Evolutionary conservation across 1,140 invertebrate species (phyloP), one percentile per base, ranked within the genome.

Genomic region (Eumeta japonica): DNA sequence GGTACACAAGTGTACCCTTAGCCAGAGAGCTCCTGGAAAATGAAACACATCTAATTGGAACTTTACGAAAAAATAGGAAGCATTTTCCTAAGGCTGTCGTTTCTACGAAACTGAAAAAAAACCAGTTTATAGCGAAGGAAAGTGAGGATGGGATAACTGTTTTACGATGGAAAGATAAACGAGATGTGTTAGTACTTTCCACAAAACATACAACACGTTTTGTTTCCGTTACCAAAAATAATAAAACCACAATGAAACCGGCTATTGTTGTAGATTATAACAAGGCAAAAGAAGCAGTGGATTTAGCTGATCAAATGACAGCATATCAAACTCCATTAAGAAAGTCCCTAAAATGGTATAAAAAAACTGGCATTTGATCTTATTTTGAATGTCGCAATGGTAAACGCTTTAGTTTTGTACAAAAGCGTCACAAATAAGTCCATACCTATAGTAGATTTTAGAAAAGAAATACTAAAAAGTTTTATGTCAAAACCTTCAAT

Each of bases 31-130:
- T 74, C 24, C 20, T 73, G 38, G 37, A 53, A 14, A 48, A 54
- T 35, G 50, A 75, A 39, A 78, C 62, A 0, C 62, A 77, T 58
- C 46, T 68, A n/a, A 46, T 67, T 42, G 71, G 71, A 18, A 78
- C 64, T 35, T 30, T 79, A 13, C 42, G 58, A 32, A 46, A 47
- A 39, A 68, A 70, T 42, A 42, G 61, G 34, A 64, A 60, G 48
- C 46, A 48, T 34, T 48, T 61, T 20, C 62, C 64, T n/a, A 52
- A 55, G 42, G 52, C 56, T 28, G 50, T 75, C 3, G 46, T 62
- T 37, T 37, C 45, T 27, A 41, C 45, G 16, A 74, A 64, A 45
- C 52, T 76, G 38, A 62, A 65, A 46, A 48, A 39, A 49, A 57
- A 61, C 12, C 56, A 75, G 43, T 46, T 41, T 34, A 37, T 45